Base-by-base conservation (phyloP, 1,140 invertebrate species). In the Drosophila varians region DNA sequence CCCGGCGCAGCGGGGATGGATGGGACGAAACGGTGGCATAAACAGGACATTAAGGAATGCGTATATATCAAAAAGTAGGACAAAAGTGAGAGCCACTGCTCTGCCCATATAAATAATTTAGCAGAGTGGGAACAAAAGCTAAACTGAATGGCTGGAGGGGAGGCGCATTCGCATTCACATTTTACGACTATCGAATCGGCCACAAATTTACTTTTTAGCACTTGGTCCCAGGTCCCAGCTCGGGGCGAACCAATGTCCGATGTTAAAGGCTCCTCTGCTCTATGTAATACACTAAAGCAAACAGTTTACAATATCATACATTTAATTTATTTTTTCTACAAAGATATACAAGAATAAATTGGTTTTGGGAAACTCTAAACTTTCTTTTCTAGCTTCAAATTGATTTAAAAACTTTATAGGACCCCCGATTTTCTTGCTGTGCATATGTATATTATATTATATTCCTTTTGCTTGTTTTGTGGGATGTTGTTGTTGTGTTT, bases 131-230 rank as follows among this genome's bases (percentile, higher is more conserved):
- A 61, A 58, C 47, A 28, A 51, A 43, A 38, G 34, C 11, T 6
- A 36, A 23, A 64, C 47, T 53, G 26, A 19, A 31, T 16, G 42
- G 28, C 16, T 16, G 5, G 36, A 57, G 7, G 21, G 26, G 19
- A 21, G 31, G 26, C 26, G 42, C 56, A 42, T 61, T 65, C 26
- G 42, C 56, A 42, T 61, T 65, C 73, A 51, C 76, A 72, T 74
- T 83, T 87, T 87, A 87, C 74, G 82, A 88, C 83, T 87, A 88
- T 88, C 74, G 82, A 87, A 87, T 87, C 82, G 82, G 77, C 82
- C 82, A 87, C 82, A 87, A 87, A 87, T 87, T 88, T 87, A 87
- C 83, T 87, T 87, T 87, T 88, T 87, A 87, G 83, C 82, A 87
- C 82, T 83, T 87, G 77, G 73, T 87, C 80, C 80, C 80, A 56